Percentiles rank a stretch among this genome's conserved stretches.
Conservation (phyloP, 2,797 vertebrate genomes). For the Chrosomus eos region DNA sequence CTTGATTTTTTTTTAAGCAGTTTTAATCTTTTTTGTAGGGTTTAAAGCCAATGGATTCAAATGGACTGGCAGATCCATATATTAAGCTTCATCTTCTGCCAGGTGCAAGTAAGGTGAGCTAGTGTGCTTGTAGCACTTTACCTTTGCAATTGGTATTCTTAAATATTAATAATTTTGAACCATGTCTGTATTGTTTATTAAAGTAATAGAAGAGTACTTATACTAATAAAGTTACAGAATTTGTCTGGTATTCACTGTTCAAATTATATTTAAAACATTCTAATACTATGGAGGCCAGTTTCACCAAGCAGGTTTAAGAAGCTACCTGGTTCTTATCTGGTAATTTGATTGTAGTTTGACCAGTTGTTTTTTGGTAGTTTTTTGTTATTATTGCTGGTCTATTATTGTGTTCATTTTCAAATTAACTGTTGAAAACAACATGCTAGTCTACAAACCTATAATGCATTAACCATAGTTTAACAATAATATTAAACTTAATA, state of each 20-base stretch:
- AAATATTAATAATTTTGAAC: background rate
- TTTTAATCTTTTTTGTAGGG: conserved; percentile 79
- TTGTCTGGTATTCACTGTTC: background rate
- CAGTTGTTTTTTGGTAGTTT: background rate
- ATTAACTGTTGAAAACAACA: background rate
- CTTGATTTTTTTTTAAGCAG: background rate
- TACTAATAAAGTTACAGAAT: background rate
- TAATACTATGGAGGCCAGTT: background rate
- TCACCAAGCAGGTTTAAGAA: background rate
- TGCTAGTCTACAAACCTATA: background rate
- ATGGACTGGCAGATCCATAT: conserved; percentile 94
- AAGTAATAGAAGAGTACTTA: background rate
- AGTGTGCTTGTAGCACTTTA: background rate
- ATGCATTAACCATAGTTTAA: background rate
- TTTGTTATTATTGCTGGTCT: background rate
- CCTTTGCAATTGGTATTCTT: background rate
- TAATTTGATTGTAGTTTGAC: background rate
- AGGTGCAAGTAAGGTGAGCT: conserved; percentile 93
- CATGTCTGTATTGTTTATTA: background rate
- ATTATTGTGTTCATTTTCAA: background rate
- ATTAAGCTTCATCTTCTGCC: conserved; percentile 96
- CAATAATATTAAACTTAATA: background rate
- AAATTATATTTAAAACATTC: background rate
- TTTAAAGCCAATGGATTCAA: conserved; percentile 97
- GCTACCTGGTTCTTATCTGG: background rate